phyloP scores from a whole-genome alignment of 2,113 vertebrate genomes.

The Larimichthys polyactis region DNA sequence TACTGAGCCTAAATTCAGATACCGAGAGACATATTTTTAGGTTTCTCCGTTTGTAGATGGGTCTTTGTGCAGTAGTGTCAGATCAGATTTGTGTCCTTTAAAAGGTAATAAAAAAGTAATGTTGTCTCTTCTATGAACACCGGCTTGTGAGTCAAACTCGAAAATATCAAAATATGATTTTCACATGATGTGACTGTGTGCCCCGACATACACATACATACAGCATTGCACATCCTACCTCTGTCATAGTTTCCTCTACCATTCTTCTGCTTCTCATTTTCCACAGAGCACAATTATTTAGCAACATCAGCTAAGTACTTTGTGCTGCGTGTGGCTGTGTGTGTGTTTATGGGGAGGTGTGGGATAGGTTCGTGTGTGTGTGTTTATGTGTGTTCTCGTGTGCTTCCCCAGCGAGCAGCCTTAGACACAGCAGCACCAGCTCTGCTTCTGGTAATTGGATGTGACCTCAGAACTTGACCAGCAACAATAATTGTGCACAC shows the following conservation, averaged over 20 bases:
- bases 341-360: not conserved
- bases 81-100: constrained; percentile 22
- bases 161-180: not conserved
- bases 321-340: constrained; percentile 14
- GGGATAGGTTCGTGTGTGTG: not conserved
- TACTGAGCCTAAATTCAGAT: constrained; percentile 2
- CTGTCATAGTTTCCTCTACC: not conserved
- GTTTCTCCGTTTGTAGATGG: not conserved
- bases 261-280: not conserved
- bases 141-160: not conserved
- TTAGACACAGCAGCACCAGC: constrained; percentile 37
- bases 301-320: constrained; percentile 2
- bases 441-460: constrained; percentile 66
- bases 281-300: constrained; percentile 15
- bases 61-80: constrained; percentile 21
- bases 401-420: constrained; percentile 31
- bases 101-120: constrained; percentile 34
- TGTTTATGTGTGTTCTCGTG: constrained; percentile 17
- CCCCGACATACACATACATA: not conserved
- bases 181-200: not conserved
- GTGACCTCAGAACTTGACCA: constrained; percentile 73
- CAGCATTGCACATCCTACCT: not conserved
- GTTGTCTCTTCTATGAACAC: not conserved
- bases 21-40: not conserved
- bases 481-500: constrained; percentile 47